Base-by-base conservation (phyloP, 2,797 vertebrate species). In the Streptopelia turtur region DNA sequence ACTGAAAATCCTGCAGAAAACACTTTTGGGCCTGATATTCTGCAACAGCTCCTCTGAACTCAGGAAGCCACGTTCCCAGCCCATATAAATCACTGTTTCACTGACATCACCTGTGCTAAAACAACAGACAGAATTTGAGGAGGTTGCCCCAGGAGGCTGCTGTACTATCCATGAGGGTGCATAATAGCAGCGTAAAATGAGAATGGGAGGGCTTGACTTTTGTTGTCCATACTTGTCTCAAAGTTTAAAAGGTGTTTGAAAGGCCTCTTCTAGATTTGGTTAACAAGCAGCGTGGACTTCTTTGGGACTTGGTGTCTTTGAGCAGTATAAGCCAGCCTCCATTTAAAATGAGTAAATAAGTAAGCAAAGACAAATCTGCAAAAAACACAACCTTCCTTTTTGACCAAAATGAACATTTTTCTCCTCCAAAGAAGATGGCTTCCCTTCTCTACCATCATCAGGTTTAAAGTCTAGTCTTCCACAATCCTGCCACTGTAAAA, bases 61-160 rank as follows among this genome's bases (percentile, higher is more conserved):
- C 9, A 1, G 31, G 63, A 65, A 69, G n/a, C 37, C 28, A 45
- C 0, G 0, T 56, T 27, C 49, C 72, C 81, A 68, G 25, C 28
- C 79, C 1, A 0, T 5, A 21, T 11, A 70, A 60, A 87, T 76
- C 31, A 52, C 39, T 27, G 9, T 23, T 78, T 55, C 37, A 28
- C 13, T 79, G 63, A 30, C 16, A 57, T 27, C 80, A 92, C n/a
- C 74, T 77, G 30, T 76, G 43, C n/a, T 59, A 59, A 43, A 63
- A 8, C n/a, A 79, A 45, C 16, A 15, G 2, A 31, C 41, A 61
- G 17, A 57, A 81, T 57, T 9, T 11, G 20, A 75, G 74, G 4
- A 60, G 9, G 9, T 83, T 35, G 45, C 11, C 33, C 27, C 61
- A 25, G 13, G 22, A 18, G 13, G 27, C 9, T 56, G 21, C 52